These are phyloP conservation scores for Melanogrammus aeglefinus DNA, from an alignment of 2,797 vertebrate genomes.

Conservation along the genomic window DNA sequence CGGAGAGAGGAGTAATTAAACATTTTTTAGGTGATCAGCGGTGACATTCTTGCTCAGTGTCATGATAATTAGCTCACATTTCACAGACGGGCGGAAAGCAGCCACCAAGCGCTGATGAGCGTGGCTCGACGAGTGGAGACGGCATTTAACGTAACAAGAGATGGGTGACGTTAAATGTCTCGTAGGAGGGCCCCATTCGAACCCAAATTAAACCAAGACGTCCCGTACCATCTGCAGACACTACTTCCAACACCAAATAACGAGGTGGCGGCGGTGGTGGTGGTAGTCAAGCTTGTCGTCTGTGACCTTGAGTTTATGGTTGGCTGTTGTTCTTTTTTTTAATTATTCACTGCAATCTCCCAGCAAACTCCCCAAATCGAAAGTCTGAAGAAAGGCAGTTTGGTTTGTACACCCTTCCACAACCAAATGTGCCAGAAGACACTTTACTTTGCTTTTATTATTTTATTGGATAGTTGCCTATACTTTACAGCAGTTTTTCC, in stretches of 20 bases:
- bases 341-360: not conserved
- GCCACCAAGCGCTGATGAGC: slow-evolving; percentile 17
- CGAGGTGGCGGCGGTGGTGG: not conserved
- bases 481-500: not conserved
- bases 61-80: slow-evolving; percentile 21
- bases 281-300: not conserved
- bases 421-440: not conserved
- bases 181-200: slow-evolving; percentile 21
- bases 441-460: not conserved
- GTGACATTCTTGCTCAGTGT: slow-evolving; percentile 2
- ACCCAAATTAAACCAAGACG: slow-evolving; percentile 30
- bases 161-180: slow-evolving; percentile 38
- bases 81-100: slow-evolving; percentile 14
- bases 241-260: slow-evolving; percentile 20
- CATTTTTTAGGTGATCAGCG: slow-evolving; percentile 1
- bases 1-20: slow-evolving; percentile 4
- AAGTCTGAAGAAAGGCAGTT: not conserved
- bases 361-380: not conserved
- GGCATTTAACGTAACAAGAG: slow-evolving; percentile 7
- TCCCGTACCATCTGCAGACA: slow-evolving; percentile 43
- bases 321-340: not conserved
- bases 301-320: not conserved
- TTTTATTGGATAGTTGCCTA: not conserved
- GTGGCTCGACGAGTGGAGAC: slow-evolving; percentile 16
- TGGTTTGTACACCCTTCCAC: not conserved